Evolutionary conservation across 2,113 vertebrate species (phyloP), one percentile per base, ranked within the genome.

Genomic region (Toxotes chatareus): DNA sequence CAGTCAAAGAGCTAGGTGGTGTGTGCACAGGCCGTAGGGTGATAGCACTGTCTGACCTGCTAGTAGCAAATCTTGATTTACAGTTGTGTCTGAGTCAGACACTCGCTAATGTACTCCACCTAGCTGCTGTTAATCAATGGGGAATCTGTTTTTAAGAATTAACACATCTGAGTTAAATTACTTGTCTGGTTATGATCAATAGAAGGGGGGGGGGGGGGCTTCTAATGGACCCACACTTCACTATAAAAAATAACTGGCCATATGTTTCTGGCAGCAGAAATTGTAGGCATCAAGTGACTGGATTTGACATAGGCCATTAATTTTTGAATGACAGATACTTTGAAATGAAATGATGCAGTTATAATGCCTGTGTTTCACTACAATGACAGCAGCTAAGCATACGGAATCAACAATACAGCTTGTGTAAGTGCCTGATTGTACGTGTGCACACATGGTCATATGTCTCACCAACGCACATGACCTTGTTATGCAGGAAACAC

Each of bases 21-120:
- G 80, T 47, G 68, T 62, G 21, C 46, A 63, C 32, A 42, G 16
- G 32, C 80, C 82, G 55, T 8, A 5, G 27, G 57, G 55, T 62
- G 60, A 75, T 46, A 60, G 77, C 46, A 56, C 42, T 36, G 51
- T 81, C 47, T 76, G 65, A 82, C 63, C 74, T 69, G 42, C 75
- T 17, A 80, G 71, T 14, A 69, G 57, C 51, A 61, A 36, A 44
- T 40, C 71, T 76, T 65, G 16, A 85, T 75, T 82, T 80, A 83
- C 49, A 73, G 64, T 82, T 34, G 40, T 13, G 60, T 77, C 66
- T 32, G 17, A 61, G 66, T 34, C 57, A 70, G 57, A 75, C 76
- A 84, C 72, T 68, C 76, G 60, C 44, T 76, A 53, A 76, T 82
- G 64, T 32, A 78, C 64, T 83, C 17, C 34, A 64, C 38, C 16